phyloP scores from a whole-genome alignment of 2,797 vertebrate genomes.

The Danio albolineatus region DNA sequence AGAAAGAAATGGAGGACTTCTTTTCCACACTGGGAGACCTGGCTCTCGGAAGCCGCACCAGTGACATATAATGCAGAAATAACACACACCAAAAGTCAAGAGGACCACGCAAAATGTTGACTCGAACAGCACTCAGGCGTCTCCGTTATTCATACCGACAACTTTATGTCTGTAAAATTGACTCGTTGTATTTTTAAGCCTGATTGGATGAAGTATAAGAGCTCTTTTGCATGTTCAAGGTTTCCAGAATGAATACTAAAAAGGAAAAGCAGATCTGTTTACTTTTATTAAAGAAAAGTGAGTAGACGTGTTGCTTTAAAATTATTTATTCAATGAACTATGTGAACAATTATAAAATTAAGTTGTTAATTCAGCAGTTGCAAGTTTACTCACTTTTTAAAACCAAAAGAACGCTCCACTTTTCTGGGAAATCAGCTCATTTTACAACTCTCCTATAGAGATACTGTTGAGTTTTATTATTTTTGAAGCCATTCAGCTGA shows the following conservation, averaged over 20 bases:
- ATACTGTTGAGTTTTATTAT: too few relatives aligned
- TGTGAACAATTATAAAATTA: too few relatives aligned
- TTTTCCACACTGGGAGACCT: slow-evolving; percentile 91
- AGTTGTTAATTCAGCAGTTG: too few relatives aligned
- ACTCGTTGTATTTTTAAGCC: background rate
- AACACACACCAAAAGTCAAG: slow-evolving; percentile 15
- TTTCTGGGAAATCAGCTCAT: too few relatives aligned
- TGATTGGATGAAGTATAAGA: background rate
- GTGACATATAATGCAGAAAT: slow-evolving; percentile 68
- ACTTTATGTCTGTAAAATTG: background rate
- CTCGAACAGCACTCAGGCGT: slow-evolving; percentile 71
- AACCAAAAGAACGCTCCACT: too few relatives aligned
- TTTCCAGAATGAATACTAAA: background rate
- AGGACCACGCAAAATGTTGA: background rate
- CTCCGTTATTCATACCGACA: slow-evolving; percentile 67
- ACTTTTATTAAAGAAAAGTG: too few relatives aligned
- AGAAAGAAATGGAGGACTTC: slow-evolving; percentile 97
- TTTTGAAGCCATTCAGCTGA: too few relatives aligned
- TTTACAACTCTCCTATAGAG: too few relatives aligned
- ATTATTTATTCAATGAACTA: too few relatives aligned
- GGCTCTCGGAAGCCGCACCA: slow-evolving; percentile 79
- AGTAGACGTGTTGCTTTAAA: too few relatives aligned
- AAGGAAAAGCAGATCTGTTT: too few relatives aligned
- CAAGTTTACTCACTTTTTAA: too few relatives aligned
- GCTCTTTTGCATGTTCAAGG: background rate